Base-by-base conservation (phyloP, 2,113 vertebrate genomes). In the Zosterops japonicus region DNA sequence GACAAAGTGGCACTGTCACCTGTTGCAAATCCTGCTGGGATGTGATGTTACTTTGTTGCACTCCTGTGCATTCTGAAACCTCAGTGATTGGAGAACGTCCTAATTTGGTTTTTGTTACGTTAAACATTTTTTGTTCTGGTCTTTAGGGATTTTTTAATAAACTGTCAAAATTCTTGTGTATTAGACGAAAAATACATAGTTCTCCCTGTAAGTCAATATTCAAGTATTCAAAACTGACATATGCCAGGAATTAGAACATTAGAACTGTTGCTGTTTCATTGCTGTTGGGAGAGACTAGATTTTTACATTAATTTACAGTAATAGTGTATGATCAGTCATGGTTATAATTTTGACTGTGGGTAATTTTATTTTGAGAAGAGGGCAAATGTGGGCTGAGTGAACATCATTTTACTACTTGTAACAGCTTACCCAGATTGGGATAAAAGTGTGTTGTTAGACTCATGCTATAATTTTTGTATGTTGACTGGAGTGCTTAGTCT, bases 321-420 rank as follows among this genome's bases (percentile, higher is more conserved):
- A 87, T 74, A 70, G 63, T 20, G 14, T 76, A 47, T 88, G 79
- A 86, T 94, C 89, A 87, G 74, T 89, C 74, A 76, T 87, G 67
- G 87, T 89, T 97, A 56, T 84, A 72, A 90, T 95, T 95, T 96
- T 63, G 42, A 81, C 35, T 70, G 46, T 91, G 79, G 83, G 35
- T 83, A 90, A 70, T 94, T 91, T 92, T 80, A 56, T 83, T 68
- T 67, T 70, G 78, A 74, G 86, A 85, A 90, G 89, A 94, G 83
- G 55, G 75, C 79, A 95, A 83, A 80, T 92, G 39, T 90, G 75
- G 85, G 75, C 50, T 90, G 71, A 83, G 55, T 35, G 85, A 83
- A 80, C 59, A 61, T 91, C 4, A 23, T 92, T 95, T 93, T 90
- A 50, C 63, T 69, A 22, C 53, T 69, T 57, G 8, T 88, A 94